These are phyloP conservation scores for Oceanites oceanicus DNA, from an alignment of 2,113 vertebrate species.

Conservation along the genomic window DNA sequence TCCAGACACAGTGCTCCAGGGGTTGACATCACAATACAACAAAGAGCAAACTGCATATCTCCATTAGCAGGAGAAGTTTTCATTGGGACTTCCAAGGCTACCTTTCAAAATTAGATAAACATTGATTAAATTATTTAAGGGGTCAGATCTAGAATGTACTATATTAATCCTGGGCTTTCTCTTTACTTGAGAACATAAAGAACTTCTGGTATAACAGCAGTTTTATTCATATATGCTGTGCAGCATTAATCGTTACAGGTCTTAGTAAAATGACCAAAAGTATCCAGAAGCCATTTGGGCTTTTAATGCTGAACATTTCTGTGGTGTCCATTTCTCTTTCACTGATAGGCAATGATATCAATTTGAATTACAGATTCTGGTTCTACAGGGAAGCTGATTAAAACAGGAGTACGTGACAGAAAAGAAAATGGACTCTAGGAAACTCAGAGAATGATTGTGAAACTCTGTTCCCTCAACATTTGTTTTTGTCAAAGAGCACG, in stretches of 20 bases:
- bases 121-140: neutral
- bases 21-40: neutral
- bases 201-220: neutral
- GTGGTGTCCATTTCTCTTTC: neutral
- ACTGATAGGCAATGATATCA: neutral
- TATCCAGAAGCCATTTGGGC: neutral
- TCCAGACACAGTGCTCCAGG: neutral
- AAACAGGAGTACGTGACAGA: neutral
- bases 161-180: neutral
- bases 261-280: neutral
- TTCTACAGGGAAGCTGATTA: neutral
- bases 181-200: neutral
- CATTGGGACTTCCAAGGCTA: neutral
- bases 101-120: neutral
- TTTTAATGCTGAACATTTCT: neutral
- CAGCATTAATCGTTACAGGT: neutral
- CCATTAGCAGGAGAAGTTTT: neutral
- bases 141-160: neutral
- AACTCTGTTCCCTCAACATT: neutral
- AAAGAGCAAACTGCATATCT: neutral
- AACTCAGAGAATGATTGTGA: neutral
- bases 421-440: neutral
- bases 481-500: neutral
- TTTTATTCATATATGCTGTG: neutral
- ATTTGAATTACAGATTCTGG: neutral